phyloP scores from a whole-genome alignment of 2,797 vertebrate genomes.

The Phrynocephalus vlangalii region DNA sequence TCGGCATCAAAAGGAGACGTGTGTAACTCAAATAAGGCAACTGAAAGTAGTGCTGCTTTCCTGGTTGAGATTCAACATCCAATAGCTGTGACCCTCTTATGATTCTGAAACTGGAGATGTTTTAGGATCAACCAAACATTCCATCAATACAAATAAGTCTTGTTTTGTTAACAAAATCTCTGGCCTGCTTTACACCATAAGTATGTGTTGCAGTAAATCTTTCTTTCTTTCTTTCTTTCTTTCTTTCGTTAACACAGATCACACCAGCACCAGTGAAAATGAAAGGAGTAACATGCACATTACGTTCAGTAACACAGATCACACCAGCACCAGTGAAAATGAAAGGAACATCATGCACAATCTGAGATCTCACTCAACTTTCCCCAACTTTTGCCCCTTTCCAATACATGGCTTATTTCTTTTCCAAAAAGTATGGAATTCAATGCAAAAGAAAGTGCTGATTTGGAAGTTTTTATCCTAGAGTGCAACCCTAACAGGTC shows the following conservation, averaged over 20 bases:
- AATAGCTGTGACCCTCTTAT: background rate
- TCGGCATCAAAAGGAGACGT: background rate
- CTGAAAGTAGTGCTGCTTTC: background rate
- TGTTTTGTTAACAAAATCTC: background rate
- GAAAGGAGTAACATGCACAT: background rate
- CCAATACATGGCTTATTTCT: background rate
- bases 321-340: background rate
- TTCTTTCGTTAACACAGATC: background rate
- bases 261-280: background rate
- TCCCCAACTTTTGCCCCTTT: background rate
- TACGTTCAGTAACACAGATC: background rate
- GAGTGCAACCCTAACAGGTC: no score
- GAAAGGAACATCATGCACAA: background rate
- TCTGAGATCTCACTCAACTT: background rate
- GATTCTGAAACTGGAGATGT: constrained; percentile 13
- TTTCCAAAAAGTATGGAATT: background rate
- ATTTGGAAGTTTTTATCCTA: background rate
- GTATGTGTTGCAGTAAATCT: constrained; percentile 15
- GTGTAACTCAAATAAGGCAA: background rate
- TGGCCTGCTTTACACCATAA: background rate
- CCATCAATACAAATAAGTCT: background rate
- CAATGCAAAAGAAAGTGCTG: background rate
- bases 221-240: no score
- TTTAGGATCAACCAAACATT: constrained; percentile 7
- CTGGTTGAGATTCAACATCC: background rate